These are phyloP conservation scores for Chloroceryle inda DNA, from an alignment of 2,797 vertebrate genomes.

Conservation along the genomic window DNA sequence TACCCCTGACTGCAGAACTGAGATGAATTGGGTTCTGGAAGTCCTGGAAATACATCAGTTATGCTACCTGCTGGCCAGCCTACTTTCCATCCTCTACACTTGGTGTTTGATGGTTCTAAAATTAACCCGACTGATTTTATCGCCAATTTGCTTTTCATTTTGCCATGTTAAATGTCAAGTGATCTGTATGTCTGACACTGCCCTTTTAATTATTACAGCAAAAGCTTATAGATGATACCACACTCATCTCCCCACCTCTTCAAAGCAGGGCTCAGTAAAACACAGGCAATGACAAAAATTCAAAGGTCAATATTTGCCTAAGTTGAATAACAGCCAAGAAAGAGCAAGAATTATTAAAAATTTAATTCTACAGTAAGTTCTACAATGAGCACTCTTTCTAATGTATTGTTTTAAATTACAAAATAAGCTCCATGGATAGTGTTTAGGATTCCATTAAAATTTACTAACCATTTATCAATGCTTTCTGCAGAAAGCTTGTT, in stretches of 20 bases:
- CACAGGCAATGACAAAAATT: conserved; percentile 19
- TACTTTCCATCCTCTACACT: neutral
- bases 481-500: neutral
- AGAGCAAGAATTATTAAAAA: conserved; percentile 54
- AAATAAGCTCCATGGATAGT: neutral
- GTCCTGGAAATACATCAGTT: neutral
- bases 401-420: conserved; percentile 39
- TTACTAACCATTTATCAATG: conserved; percentile 17
- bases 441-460: conserved; percentile 18
- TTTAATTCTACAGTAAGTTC: conserved; percentile 19
- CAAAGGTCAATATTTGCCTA: conserved; percentile 77
- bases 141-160: conserved; percentile 10
- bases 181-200: conserved; percentile 14
- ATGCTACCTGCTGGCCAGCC: neutral
- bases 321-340: conserved; percentile 64
- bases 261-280: neutral
- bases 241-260: neutral
- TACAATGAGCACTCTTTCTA: neutral
- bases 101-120: neutral
- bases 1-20: neutral
- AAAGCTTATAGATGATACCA: neutral
- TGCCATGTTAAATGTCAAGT: conserved; percentile 15
- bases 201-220: conserved; percentile 64
- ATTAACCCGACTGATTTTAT: conserved; percentile 5
- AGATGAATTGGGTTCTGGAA: neutral